phyloP scores from a whole-genome alignment of 1,140 invertebrate genomes.

The Tribolium madens region DNA sequence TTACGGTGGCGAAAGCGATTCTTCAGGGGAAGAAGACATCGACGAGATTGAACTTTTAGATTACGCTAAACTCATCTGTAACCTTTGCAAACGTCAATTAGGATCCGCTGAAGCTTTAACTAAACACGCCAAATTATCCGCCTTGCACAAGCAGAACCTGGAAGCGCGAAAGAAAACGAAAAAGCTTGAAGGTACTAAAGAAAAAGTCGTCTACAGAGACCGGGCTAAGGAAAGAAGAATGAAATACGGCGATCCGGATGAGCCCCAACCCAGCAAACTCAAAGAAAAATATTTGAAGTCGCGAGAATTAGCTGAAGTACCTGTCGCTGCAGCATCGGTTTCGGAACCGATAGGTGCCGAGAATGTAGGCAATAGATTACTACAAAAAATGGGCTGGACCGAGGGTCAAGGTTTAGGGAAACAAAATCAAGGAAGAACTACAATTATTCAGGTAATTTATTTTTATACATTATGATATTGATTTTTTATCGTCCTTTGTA shows the following conservation, averaged over 20 bases:
- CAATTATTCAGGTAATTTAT: conserved; percentile 83
- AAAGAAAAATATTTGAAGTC: conserved; percentile 72
- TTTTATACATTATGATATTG: neutral
- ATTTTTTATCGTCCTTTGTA: conserved; percentile 50
- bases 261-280: conserved; percentile 79
- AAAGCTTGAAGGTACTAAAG: conserved; percentile 63
- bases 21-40: conserved; percentile 69
- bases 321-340: conserved; percentile 61
- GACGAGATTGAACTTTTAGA: conserved; percentile 80
- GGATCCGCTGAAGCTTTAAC: conserved; percentile 87
- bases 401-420: conserved; percentile 96
- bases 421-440: conserved; percentile 92
- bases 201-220: conserved; percentile 78
- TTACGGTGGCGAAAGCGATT: conserved; percentile 78
- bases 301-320: conserved; percentile 63
- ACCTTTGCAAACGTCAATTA: conserved; percentile 96
- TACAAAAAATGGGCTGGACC: conserved; percentile 99
- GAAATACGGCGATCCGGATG: conserved; percentile 91
- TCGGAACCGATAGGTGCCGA: conserved; percentile 80
- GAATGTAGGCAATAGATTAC: conserved; percentile 91
- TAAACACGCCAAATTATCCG: conserved; percentile 94
- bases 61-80: conserved; percentile 90
- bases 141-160: conserved; percentile 95
- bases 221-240: conserved; percentile 94
- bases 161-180: conserved; percentile 65